Evolutionary conservation across 2,797 vertebrate species (phyloP), one percentile per base, ranked within the genome.

Genomic region (Alauda arvensis): DNA sequence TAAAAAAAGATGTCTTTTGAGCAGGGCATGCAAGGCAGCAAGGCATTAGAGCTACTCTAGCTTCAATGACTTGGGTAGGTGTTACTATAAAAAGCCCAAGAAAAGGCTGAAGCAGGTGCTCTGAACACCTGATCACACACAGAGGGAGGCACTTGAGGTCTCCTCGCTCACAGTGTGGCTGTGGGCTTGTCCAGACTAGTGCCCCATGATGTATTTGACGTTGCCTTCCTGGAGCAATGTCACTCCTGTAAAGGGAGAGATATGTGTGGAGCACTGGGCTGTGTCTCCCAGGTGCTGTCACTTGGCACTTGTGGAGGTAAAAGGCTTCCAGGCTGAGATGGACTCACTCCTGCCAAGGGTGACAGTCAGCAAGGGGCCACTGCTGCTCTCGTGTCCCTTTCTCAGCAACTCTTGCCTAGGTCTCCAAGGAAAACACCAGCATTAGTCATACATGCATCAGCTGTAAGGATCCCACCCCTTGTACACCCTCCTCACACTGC

Each of bases 361-460:
- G 53, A 23, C 60, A 51, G 70, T 10, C 12, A 1, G n/a, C 61
- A 33, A 4, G 11, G 34, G 42, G 48, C 56, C 49, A 3, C 48
- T 67, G 56, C 76, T 82, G 85, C 39, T 53, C 39, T 62, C 6
- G 14, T 45, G 51, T 74, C 74, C 71, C 75, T 82, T 25, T n/a
- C 42, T 43, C 69, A 84, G 70, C 59, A 68, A 42, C 60, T 6
- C 43, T 78, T 34, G 9, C 31, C 59, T 24, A 75, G 69, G 81
- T 75, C 79, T 94, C 55, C 31, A 78, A 77, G 68, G 77, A n/a
- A 81, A 92, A 45, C 2, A 15, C 15, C 49, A 68, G 45, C 62
- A 37, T 92, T 87, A 86, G 74, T 89, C 92, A 87, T 10, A 34
- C 5, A 33, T 91, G 90, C 93, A 74, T 95, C 91, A 95, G 88